Evolutionary conservation across 2,888 invertebrate genomes (phyloP).

Genomic region (Elegia similella): DNA sequence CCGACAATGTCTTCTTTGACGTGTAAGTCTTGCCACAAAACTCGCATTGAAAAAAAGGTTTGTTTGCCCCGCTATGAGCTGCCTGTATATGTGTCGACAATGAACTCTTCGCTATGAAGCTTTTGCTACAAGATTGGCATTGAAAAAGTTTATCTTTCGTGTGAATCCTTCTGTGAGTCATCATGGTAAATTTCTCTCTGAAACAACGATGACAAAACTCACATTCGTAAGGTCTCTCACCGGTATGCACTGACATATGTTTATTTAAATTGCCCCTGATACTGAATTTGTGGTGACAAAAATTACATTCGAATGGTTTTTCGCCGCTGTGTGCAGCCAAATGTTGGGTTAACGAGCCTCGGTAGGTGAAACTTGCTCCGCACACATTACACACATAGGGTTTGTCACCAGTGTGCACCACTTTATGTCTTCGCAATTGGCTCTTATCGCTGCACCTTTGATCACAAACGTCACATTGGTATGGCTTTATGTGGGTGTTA

Average conservation of each 20-base stretch:
- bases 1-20: neutral
- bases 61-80: too few species aligned
- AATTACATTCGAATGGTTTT: neutral
- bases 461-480: constrained; percentile 1
- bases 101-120: neutral
- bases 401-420: neutral
- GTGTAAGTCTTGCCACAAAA: neutral
- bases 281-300: constrained; percentile 3
- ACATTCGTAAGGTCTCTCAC: constrained; percentile 11
- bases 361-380: neutral
- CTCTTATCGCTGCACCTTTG: neutral
- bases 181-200: constrained; percentile 2
- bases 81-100: neutral
- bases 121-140: neutral
- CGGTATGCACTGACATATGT: constrained; percentile 4
- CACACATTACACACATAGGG: neutral
- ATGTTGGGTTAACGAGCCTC: neutral
- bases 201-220: neutral
- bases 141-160: neutral
- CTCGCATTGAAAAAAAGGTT: neutral
- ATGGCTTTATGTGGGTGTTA: neutral
- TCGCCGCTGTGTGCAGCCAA: neutral
- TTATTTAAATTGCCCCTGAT: neutral
- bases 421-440: neutral
- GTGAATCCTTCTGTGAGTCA: neutral